Evolutionary conservation across 2,888 invertebrate species (phyloP).

Genomic region (Drosophila infuscata): DNA sequence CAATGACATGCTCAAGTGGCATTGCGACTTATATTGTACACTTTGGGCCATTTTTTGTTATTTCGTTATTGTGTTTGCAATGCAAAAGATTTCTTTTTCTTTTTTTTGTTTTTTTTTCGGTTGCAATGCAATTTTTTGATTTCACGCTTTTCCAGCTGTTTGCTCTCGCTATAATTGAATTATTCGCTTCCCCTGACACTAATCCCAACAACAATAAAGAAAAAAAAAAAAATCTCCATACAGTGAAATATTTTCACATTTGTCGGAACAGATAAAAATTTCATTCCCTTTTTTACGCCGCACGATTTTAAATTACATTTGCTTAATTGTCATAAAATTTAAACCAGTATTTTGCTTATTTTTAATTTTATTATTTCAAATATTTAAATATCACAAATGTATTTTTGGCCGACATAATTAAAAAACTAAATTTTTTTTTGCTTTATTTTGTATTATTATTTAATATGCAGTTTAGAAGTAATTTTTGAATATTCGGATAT

Average conservation of each 20-base stretch:
- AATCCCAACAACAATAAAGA: conserved; percentile 15
- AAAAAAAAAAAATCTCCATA: conserved; percentile 17
- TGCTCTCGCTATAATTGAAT: conserved; percentile 58
- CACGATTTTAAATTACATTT: conserved; percentile 26
- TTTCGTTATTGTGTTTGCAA: conserved; percentile 31
- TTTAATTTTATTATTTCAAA: not conserved
- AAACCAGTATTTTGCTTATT: conserved; percentile 15
- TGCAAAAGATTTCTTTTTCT: conserved; percentile 11
- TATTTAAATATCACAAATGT: not conserved
- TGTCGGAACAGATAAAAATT: conserved; percentile 17
- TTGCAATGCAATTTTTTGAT: conserved; percentile 51
- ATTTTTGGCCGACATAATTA: not conserved
- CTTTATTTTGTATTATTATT: not conserved
- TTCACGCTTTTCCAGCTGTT: conserved; percentile 45
- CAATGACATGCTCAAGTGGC: conserved; percentile 56
- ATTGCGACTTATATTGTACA: conserved; percentile 43
- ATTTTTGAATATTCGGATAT: not conserved
- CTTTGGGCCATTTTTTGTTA: conserved; percentile 20
- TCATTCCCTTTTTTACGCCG: conserved; percentile 1
- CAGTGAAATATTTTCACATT: conserved; percentile 44
- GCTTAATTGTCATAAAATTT: conserved; percentile 39
- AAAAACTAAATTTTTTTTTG: not conserved
- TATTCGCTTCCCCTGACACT: conserved; percentile 51
- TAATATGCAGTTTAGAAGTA: not conserved
- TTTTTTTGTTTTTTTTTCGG: conserved; percentile 23